phyloP scores from a whole-genome alignment of 2,797 vertebrate species.

The Melanotaenia maccullochi region DNA sequence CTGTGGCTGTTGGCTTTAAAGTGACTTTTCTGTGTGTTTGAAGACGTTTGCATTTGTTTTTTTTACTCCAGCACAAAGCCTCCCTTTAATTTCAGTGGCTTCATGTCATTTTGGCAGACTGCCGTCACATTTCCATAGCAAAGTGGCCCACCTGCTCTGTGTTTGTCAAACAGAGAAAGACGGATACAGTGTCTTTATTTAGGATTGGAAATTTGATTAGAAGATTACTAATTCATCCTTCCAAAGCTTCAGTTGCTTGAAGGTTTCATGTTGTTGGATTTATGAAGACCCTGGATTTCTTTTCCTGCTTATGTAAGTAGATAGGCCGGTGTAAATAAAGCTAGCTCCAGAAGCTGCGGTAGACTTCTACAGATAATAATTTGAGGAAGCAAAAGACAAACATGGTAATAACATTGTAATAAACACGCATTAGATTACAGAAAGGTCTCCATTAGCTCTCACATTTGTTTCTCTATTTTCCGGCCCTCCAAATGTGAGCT shows the following conservation, averaged over 20 bases:
- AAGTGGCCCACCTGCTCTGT: slow-evolving; percentile 74
- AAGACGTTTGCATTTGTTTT: slow-evolving; percentile 24
- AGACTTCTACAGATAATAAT: slow-evolving; percentile 48
- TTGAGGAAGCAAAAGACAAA: slow-evolving; percentile 58
- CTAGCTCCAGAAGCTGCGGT: slow-evolving; percentile 38
- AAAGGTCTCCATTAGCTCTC: slow-evolving; percentile 28
- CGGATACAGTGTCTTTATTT: slow-evolving; percentile 68
- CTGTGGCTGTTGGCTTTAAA: slow-evolving; percentile 35
- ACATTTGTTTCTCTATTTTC: not conserved
- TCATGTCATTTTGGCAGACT: slow-evolving; percentile 43
- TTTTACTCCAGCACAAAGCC: slow-evolving; percentile 49
- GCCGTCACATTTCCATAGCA: slow-evolving; percentile 53
- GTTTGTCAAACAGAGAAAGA: slow-evolving; percentile 57
- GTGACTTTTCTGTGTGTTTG: slow-evolving; percentile 25
- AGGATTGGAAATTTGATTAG: slow-evolving; percentile 71
- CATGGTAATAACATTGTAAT: slow-evolving; percentile 56
- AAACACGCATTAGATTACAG: slow-evolving; percentile 39
- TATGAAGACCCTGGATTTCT: slow-evolving; percentile 46
- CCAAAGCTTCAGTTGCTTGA: slow-evolving; percentile 60
- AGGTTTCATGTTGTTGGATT: slow-evolving; percentile 58
- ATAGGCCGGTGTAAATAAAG: slow-evolving; percentile 57
- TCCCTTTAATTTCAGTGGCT: slow-evolving; percentile 44
- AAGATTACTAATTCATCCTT: slow-evolving; percentile 72
- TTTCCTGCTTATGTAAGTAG: slow-evolving; percentile 53
- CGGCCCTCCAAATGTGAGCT: slow-evolving; percentile 25